Conservation (phyloP, 2,113 vertebrate species). For the Etheostoma cragini region DNA sequence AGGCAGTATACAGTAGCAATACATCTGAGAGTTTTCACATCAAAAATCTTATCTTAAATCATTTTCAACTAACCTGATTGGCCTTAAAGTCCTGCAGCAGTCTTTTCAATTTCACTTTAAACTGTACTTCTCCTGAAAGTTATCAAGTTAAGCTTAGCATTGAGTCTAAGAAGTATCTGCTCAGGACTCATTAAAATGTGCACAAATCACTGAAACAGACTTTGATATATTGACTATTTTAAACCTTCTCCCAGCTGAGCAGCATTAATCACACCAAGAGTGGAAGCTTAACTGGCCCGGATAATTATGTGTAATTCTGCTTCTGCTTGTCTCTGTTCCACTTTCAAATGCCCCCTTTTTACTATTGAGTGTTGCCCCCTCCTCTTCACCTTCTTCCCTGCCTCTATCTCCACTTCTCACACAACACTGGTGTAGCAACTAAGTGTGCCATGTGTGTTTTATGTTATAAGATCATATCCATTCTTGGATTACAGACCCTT, state of each 20-base stretch:
- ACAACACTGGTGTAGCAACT: slow-evolving; percentile 30
- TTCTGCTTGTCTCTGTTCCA: slow-evolving; percentile 55
- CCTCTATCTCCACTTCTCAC: slow-evolving; percentile 26
- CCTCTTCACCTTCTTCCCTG: slow-evolving; percentile 18
- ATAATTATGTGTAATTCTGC: slow-evolving; percentile 76
- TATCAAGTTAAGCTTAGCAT: background rate
- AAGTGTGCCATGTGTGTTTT: slow-evolving; percentile 53
- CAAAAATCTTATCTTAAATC: slow-evolving; percentile 1
- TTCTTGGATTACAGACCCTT: background rate
- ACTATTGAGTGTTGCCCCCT: slow-evolving; percentile 7
- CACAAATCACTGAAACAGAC: slow-evolving; percentile 42
- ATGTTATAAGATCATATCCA: slow-evolving; percentile 33
- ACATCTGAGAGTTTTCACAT: background rate
- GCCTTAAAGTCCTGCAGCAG: background rate
- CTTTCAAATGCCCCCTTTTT: slow-evolving; percentile 44
- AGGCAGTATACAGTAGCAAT: background rate
- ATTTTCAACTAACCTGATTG: slow-evolving; percentile 11
- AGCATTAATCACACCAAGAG: slow-evolving; percentile 73
- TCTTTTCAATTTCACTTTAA: slow-evolving; percentile 12
- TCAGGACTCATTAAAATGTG: slow-evolving; percentile 19
- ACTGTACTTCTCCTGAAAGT: slow-evolving; percentile 27
- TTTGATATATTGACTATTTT: slow-evolving; percentile 36
- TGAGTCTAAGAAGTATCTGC: background rate
- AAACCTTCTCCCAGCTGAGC: slow-evolving; percentile 51
- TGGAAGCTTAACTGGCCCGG: slow-evolving; percentile 61